These are phyloP conservation scores for Aphyosemion australe DNA, from an alignment of 2,113 vertebrate species.

Conservation along the genomic window DNA sequence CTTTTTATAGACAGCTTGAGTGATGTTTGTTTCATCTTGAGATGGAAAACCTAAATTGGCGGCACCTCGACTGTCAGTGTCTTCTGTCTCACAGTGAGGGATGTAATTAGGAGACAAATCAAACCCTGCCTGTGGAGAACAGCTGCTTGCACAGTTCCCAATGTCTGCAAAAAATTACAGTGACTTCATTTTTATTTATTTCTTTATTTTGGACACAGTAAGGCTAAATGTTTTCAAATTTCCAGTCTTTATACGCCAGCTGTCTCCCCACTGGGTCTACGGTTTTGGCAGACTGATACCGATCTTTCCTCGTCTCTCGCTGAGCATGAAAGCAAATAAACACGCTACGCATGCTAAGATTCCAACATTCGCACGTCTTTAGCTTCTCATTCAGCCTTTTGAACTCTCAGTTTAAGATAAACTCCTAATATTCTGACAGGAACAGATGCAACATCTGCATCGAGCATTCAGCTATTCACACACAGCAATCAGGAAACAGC, in stretches of 20 bases:
- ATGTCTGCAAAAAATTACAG: neutral
- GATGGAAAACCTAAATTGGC: neutral
- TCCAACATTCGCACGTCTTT: neutral
- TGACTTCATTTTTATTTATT: neutral
- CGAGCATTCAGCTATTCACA: conserved; percentile 10
- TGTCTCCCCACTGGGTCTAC: neutral
- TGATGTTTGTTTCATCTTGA: conserved; percentile 4
- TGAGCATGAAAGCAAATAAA: conserved; percentile 6
- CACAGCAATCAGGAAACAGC: neutral
- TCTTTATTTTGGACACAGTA: neutral
- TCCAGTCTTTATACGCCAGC: conserved; percentile 2
- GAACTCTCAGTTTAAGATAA: neutral
- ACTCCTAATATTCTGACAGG: conserved; percentile 3
- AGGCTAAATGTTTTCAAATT: conserved; percentile 2
- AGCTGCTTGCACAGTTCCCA: neutral
- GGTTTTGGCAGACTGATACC: neutral
- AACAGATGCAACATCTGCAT: conserved; percentile 15
- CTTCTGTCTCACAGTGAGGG: conserved; percentile 3
- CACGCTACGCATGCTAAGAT: neutral
- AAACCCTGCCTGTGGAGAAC: conserved; percentile 14
- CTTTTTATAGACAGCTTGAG: neutral
- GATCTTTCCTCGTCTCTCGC: neutral
- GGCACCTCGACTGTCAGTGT: conserved; percentile 1
- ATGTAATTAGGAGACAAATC: conserved; percentile 14
- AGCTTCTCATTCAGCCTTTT: neutral